Evolutionary conservation across 2,888 invertebrate species (phyloP).

Genomic region (Synanthedon tipuliformis): DNA sequence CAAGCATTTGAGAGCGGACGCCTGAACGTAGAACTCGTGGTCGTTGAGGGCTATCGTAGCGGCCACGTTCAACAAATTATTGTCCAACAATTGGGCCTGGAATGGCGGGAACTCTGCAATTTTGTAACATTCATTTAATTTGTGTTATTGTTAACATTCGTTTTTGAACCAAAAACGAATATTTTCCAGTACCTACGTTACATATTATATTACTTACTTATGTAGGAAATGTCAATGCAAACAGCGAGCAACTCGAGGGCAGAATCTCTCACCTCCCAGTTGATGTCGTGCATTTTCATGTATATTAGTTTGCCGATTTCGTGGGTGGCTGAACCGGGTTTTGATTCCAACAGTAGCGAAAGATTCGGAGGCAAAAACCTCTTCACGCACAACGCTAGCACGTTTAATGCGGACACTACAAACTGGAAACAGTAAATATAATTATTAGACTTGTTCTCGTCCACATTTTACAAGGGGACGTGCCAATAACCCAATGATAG

Average conservation of each 20-base stretch:
- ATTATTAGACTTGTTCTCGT: too few species aligned
- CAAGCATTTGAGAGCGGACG: slow-evolving; percentile 79
- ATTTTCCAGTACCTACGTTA: too few species aligned
- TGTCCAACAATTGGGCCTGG: slow-evolving; percentile 75
- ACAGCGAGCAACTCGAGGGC: slow-evolving; percentile 79
- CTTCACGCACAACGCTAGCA: slow-evolving; percentile 76
- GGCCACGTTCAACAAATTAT: slow-evolving; percentile 74
- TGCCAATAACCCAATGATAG: too few species aligned
- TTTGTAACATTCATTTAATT: neutral
- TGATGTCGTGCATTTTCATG: slow-evolving; percentile 76
- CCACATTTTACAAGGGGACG: too few species aligned
- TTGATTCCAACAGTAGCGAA: slow-evolving; percentile 76
- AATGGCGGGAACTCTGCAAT: slow-evolving; percentile 80
- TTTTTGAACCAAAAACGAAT: too few species aligned
- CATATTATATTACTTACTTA: slow-evolving; percentile 66
- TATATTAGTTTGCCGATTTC: slow-evolving; percentile 76
- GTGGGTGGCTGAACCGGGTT: slow-evolving; percentile 73
- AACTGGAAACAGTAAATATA: slow-evolving; percentile 58
- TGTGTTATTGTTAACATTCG: too few species aligned
- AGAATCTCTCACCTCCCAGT: slow-evolving; percentile 85
- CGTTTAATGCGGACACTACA: slow-evolving; percentile 76
- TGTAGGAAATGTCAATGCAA: slow-evolving; percentile 76
- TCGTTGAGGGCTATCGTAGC: slow-evolving; percentile 76
- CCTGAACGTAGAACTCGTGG: slow-evolving; percentile 79
- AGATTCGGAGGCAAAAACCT: slow-evolving; percentile 84